Evolutionary conservation across 1,140 invertebrate species (phyloP).

Genomic region (Pseudomyrmex flavicornis): DNA sequence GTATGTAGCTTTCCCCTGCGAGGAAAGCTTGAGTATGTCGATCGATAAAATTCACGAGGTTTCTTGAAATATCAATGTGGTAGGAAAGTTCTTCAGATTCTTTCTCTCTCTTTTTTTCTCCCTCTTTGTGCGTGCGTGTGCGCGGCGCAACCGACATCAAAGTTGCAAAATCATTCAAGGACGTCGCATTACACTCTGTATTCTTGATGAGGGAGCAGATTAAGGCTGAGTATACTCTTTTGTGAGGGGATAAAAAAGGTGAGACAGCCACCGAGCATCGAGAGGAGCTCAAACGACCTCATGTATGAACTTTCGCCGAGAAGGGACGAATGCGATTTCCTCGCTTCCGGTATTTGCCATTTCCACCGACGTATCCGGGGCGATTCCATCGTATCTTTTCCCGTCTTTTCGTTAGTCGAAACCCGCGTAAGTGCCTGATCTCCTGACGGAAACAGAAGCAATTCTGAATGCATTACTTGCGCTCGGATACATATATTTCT

Average conservation of each 20-base stretch:
- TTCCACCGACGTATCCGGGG: constrained; percentile 51
- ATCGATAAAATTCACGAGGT: constrained; percentile 22
- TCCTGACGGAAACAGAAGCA: constrained; percentile 55
- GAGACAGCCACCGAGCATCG: neutral
- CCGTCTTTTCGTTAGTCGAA: constrained; percentile 8
- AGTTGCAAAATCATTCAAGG: constrained; percentile 42
- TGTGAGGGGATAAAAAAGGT: constrained; percentile 30
- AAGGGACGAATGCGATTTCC: constrained; percentile 50
- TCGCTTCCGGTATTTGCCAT: constrained; percentile 57
- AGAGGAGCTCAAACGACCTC: constrained; percentile 8
- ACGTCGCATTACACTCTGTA: constrained; percentile 23
- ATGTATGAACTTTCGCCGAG: constrained; percentile 26
- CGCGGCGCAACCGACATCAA: constrained; percentile 26
- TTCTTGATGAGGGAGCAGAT: constrained; percentile 30
- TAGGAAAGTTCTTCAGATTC: constrained; percentile 21
- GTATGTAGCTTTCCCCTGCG: too few relatives aligned
- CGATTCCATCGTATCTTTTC: constrained; percentile 22
- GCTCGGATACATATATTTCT: neutral
- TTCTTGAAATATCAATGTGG: constrained; percentile 34
- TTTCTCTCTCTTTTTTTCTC: neutral
- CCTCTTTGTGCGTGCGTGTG: too few relatives aligned
- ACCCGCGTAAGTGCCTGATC: constrained; percentile 56
- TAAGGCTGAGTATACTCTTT: constrained; percentile 22
- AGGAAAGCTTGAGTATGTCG: neutral
- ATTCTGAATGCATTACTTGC: constrained; percentile 50